phyloP scores from a whole-genome alignment of 1,140 invertebrate species.

The Spodoptera litura region DNA sequence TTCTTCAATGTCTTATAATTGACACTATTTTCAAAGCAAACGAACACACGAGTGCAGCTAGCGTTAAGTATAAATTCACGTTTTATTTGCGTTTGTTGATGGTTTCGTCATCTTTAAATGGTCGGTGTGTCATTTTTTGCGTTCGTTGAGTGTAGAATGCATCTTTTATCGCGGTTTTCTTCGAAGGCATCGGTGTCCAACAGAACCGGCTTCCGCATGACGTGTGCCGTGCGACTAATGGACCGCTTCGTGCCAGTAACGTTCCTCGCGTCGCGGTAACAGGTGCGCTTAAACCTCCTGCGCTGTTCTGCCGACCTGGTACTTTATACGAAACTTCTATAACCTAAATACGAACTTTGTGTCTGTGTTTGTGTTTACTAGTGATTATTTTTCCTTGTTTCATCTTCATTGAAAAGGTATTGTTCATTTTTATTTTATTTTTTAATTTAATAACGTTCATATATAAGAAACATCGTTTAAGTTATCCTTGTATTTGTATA shows the following conservation, averaged over 20 bases:
- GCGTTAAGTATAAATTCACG: slow-evolving; percentile 24
- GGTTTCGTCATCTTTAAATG: slow-evolving; percentile 35
- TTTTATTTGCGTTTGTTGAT: slow-evolving; percentile 18
- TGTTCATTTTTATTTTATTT: slow-evolving; percentile 7
- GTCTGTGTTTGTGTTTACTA: slow-evolving; percentile 50
- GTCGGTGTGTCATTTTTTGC: slow-evolving; percentile 49
- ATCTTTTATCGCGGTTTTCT: slow-evolving; percentile 67
- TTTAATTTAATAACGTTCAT: slow-evolving; percentile 51
- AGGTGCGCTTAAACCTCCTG: slow-evolving; percentile 71
- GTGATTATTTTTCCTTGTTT: slow-evolving; percentile 27
- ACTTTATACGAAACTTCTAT: slow-evolving; percentile 44
- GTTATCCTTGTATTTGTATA: slow-evolving; percentile 26
- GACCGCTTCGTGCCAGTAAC: slow-evolving; percentile 76
- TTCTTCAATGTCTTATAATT: too few relatives aligned
- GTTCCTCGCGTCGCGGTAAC: slow-evolving; percentile 76
- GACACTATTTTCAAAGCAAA: too few relatives aligned
- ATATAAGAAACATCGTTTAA: slow-evolving; percentile 16
- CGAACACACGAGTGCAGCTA: too few relatives aligned
- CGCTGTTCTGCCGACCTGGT: slow-evolving; percentile 65
- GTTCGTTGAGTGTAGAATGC: slow-evolving; percentile 41
- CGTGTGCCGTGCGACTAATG: slow-evolving; percentile 77
- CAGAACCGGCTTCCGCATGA: slow-evolving; percentile 83
- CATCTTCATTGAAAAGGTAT: slow-evolving; percentile 29
- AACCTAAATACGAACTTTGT: slow-evolving; percentile 45
- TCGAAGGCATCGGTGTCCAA: slow-evolving; percentile 67